phyloP scores from a whole-genome alignment of 2,888 invertebrate genomes.

The Pheosia gnoma region DNA sequence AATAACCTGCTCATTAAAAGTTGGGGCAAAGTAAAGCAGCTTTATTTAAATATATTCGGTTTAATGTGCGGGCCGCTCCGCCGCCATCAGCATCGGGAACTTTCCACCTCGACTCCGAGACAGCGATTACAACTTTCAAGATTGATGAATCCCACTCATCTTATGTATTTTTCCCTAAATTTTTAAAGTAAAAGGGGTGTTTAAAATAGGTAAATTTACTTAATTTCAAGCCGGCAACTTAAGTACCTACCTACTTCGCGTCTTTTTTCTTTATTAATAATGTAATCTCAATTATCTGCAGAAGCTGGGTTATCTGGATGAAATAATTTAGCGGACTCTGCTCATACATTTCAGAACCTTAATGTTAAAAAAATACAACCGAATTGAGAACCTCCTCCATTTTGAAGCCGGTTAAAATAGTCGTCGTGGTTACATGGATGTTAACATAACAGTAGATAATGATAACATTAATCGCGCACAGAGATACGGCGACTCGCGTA shows the following conservation, averaged over 20 bases:
- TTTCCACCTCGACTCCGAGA: constrained; percentile 53
- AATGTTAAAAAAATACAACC: no score
- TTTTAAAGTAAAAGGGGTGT: constrained; percentile 42
- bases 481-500: constrained; percentile 36
- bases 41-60: constrained; percentile 40
- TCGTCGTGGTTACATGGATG: constrained; percentile 12
- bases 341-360: not conserved
- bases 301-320: constrained; percentile 13
- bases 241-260: constrained; percentile 20
- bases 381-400: no score
- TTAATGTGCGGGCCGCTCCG: constrained; percentile 27
- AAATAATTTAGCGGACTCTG: constrained; percentile 6
- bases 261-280: constrained; percentile 36
- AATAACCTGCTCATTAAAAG: constrained; percentile 47
- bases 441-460: constrained; percentile 18
- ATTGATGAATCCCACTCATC: constrained; percentile 65
- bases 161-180: constrained; percentile 51
- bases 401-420: not conserved
- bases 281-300: constrained; percentile 15
- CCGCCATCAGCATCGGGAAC: constrained; percentile 23
- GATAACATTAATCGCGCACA: constrained; percentile 42
- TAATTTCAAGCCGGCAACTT: constrained; percentile 41
- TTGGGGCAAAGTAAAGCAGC: constrained; percentile 28
- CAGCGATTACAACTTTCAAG: constrained; percentile 69
- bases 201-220: constrained; percentile 52